A percentile compares a stretch with the other conserved stretches of the same genome.
Evolutionary conservation across 2,113 vertebrate species (phyloP).

Genomic region (Pandion haliaetus): DNA sequence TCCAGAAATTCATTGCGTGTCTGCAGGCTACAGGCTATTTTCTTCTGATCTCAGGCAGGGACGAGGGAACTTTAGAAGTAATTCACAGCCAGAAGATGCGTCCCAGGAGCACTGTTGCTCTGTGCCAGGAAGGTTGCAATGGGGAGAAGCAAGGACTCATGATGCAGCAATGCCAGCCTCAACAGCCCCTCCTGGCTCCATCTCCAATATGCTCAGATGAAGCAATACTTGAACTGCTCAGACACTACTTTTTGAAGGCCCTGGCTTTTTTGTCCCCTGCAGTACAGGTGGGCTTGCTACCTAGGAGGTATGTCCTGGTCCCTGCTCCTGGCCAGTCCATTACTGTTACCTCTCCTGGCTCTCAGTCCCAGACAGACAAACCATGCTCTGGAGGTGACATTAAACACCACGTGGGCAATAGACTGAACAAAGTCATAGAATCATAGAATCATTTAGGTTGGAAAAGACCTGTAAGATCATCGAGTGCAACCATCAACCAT

Average conservation of each 20-base stretch:
- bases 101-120: not conserved
- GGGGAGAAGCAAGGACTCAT: not conserved
- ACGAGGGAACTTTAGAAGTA: not conserved
- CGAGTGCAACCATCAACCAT: no score
- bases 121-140: not conserved
- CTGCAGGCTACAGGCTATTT: not conserved
- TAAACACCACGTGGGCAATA: accelerated
- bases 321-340: not conserved
- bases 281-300: not conserved
- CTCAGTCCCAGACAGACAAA: not conserved
- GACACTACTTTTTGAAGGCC: not conserved
- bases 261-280: not conserved
- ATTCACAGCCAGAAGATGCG: not conserved
- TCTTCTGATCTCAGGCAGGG: not conserved
- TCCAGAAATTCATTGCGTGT: not conserved
- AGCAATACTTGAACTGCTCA: not conserved
- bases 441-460: no score
- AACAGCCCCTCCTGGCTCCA: not conserved
- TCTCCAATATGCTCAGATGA: not conserved
- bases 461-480: no score
- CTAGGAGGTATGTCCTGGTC: not conserved
- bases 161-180: not conserved
- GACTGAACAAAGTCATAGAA: no score
- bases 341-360: not conserved
- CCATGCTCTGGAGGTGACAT: not conserved